Evolutionary conservation across 2,888 invertebrate species (phyloP).

Genomic region (Adela reaumurella): DNA sequence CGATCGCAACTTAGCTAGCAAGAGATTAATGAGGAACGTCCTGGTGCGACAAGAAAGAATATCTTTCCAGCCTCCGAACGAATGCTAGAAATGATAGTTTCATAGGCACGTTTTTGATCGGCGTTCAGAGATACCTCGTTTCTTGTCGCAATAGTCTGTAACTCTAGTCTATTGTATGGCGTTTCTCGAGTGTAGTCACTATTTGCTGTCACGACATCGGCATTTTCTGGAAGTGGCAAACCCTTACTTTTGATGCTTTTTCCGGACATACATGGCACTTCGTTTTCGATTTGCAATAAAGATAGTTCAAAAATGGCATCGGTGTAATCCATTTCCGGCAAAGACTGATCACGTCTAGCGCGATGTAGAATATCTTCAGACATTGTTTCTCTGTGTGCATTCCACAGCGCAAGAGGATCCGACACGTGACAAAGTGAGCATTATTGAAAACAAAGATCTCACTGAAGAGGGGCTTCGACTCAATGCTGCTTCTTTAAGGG

Average conservation of each 20-base stretch:
- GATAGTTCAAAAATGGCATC: background rate
- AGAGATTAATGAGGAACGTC: background rate
- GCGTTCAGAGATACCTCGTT: background rate
- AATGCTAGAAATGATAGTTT: background rate
- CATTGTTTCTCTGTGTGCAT: conserved; percentile 7
- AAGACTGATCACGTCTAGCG: background rate
- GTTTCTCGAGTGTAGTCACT: conserved; percentile 2
- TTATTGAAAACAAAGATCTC: conserved; percentile 6
- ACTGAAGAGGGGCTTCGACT: conserved; percentile 10
- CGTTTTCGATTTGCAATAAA: conserved; percentile 4
- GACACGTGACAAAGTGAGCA: conserved; percentile 7
- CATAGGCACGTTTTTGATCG: conserved; percentile 3
- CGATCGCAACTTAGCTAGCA: background rate
- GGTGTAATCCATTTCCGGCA: background rate
- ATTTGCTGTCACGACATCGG: background rate
- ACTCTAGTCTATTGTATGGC: conserved; percentile 1
- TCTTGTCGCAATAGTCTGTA: conserved; percentile 3
- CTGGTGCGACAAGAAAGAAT: conserved; percentile 10
- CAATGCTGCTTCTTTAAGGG: conserved; percentile 16
- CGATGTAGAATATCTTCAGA: conserved; percentile 12
- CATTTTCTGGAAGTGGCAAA: conserved; percentile 3
- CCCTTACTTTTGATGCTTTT: conserved; percentile 7
- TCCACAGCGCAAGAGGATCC: conserved; percentile 5
- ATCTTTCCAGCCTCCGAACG: conserved; percentile 8
- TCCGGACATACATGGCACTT: conserved; percentile 1